A percentile compares a stretch with the other conserved stretches of the same genome.
Conservation (phyloP, 2,888 invertebrate genomes). For the Dicyrtoma fusca region DNA sequence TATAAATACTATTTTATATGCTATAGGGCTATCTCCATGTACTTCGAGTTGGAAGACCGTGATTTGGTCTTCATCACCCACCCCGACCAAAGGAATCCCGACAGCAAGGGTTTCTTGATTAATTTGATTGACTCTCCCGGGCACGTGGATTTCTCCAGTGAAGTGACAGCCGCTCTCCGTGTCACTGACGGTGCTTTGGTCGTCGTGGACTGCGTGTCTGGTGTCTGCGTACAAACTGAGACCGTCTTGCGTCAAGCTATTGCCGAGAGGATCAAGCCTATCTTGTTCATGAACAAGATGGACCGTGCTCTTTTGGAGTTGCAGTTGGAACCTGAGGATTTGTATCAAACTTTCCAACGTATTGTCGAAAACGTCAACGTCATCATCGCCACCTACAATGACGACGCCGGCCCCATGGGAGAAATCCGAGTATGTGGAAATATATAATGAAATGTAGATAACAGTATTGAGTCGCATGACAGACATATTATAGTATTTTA, state of each 20-base stretch:
- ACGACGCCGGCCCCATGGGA: conserved; percentile 98
- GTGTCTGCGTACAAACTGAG: conserved; percentile 99
- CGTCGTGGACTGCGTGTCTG: conserved; percentile 99
- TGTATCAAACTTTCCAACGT: conserved; percentile 99
- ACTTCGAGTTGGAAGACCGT: conserved; percentile 93
- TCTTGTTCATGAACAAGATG: conserved; percentile 99
- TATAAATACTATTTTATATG: too few species aligned
- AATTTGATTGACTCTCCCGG: conserved; percentile 99
- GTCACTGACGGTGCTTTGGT: conserved; percentile 99
- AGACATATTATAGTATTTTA: background rate
- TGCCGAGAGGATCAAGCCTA: conserved; percentile 99
- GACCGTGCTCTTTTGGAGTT: conserved; percentile 97
- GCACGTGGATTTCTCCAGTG: conserved; percentile 99
- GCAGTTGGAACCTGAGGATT: conserved; percentile 93
- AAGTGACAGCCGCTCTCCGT: conserved; percentile 99
- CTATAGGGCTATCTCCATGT: conserved; percentile 96
- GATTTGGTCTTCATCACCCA: conserved; percentile 93
- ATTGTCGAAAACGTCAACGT: conserved; percentile 99
- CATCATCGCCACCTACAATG: conserved; percentile 98
- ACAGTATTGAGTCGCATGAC: background rate
- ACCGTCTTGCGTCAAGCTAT: conserved; percentile 99
- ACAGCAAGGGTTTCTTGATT: conserved; percentile 95
- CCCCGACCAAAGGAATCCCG: conserved; percentile 87
- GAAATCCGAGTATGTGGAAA: conserved; percentile 92
- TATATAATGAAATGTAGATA: conserved; percentile 39